Evolutionary conservation across 2,113 vertebrate genomes (phyloP).

Genomic region (Trachemys scripta): DNA sequence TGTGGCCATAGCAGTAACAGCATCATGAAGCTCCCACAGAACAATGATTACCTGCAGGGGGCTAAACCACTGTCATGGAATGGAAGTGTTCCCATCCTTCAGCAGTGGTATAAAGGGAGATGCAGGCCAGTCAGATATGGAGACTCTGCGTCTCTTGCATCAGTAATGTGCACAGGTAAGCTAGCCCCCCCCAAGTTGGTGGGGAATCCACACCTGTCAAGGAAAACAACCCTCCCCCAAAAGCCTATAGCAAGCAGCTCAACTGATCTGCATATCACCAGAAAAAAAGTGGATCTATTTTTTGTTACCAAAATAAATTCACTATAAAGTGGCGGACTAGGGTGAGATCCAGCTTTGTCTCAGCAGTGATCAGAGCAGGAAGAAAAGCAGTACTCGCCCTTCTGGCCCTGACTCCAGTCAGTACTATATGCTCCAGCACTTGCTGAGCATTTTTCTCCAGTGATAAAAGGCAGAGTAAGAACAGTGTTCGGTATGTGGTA

Average conservation of each 20-base stretch:
- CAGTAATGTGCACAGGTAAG: conserved; percentile 61
- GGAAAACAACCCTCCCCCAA: neutral
- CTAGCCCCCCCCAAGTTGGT: neutral
- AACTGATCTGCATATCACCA: neutral
- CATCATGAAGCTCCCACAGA: conserved; percentile 65
- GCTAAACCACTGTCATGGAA: conserved; percentile 63
- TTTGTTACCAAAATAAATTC: neutral
- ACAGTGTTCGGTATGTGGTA: neutral
- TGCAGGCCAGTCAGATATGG: conserved; percentile 42
- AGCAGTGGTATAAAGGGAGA: conserved; percentile 54
- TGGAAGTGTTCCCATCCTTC: conserved; percentile 54
- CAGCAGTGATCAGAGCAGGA: neutral
- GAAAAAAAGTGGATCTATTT: neutral
- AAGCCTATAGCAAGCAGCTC: neutral
- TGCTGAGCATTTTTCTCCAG: neutral
- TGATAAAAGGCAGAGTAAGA: neutral
- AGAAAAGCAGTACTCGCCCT: neutral
- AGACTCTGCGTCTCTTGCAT: conserved; percentile 41
- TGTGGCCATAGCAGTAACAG: conserved; percentile 59
- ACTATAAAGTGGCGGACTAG: neutral
- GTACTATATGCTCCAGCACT: neutral
- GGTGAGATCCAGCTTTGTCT: neutral
- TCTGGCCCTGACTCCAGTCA: neutral
- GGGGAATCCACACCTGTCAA: neutral
- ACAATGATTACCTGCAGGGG: conserved; percentile 60